Percentiles rank a stretch among this genome's conserved stretches.
These are phyloP conservation scores for Pseudorhombus dupliciocellatus DNA, from an alignment of 2,113 vertebrate species.

Conservation along the genomic window DNA sequence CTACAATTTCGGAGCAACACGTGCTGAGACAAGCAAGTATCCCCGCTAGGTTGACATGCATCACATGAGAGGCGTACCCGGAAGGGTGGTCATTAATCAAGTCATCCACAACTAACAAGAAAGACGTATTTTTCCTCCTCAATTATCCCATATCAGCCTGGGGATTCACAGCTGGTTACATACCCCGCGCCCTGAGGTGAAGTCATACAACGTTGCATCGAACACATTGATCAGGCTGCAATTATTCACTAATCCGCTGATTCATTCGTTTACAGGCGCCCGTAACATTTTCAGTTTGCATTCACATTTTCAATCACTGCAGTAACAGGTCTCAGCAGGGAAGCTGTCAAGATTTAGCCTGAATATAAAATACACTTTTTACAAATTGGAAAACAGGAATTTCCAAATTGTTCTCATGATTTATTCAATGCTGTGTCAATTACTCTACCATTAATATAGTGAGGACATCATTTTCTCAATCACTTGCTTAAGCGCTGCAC, in stretches of 20 bases:
- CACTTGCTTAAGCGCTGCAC: slow-evolving; percentile 18
- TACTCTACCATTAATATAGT: slow-evolving; percentile 32
- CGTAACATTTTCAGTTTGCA: not conserved
- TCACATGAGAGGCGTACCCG: slow-evolving; percentile 50
- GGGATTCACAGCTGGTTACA: slow-evolving; percentile 54
- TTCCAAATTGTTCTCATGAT: slow-evolving; percentile 24
- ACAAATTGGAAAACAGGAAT: slow-evolving; percentile 32
- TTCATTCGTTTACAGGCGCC: slow-evolving; percentile 29
- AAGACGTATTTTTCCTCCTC: slow-evolving; percentile 44
- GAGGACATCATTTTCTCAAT: slow-evolving; percentile 26
- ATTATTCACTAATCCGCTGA: slow-evolving; percentile 34
- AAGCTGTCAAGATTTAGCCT: not conserved
- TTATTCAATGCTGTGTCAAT: slow-evolving; percentile 23
- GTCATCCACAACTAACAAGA: slow-evolving; percentile 60
- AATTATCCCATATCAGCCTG: slow-evolving; percentile 41
- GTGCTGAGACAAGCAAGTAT: slow-evolving; percentile 43
- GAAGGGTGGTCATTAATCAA: slow-evolving; percentile 72
- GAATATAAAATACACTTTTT: slow-evolving; percentile 17
- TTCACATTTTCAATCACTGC: not conserved
- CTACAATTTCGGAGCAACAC: slow-evolving; percentile 66
- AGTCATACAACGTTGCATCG: slow-evolving; percentile 37
- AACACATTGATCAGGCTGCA: slow-evolving; percentile 37
- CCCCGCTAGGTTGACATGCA: slow-evolving; percentile 59
- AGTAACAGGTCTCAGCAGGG: not conserved
- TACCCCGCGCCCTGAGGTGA: slow-evolving; percentile 35